These are phyloP conservation scores for Anarsia innoxiella DNA, from an alignment of 2,888 invertebrate genomes.

Conservation along the genomic window DNA sequence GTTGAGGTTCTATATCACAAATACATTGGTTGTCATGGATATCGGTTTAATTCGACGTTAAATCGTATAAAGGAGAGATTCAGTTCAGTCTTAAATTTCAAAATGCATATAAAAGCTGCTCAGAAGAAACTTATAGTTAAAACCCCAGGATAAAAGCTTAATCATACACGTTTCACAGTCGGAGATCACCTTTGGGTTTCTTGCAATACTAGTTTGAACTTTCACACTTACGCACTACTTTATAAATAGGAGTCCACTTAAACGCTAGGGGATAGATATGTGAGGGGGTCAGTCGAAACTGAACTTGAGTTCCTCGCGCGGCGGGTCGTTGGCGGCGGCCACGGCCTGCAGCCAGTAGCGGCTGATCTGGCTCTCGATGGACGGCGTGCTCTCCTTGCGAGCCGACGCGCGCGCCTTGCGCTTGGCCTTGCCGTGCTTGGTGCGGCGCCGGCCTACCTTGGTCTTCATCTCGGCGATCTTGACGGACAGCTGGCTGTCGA, in stretches of 20 bases:
- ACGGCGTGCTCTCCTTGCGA: constrained; percentile 82
- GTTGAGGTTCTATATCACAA: constrained; percentile 40
- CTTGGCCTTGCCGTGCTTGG: constrained; percentile 61
- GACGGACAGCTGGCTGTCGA: constrained; percentile 90
- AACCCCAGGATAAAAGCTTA: no score
- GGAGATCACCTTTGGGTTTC: constrained; percentile 23
- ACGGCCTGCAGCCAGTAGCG: constrained; percentile 79
- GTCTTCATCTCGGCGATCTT: constrained; percentile 90
- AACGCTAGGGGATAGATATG: no score
- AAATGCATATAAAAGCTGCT: constrained; percentile 1
- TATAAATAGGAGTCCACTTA: no score
- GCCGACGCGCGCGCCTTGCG: constrained; percentile 54
- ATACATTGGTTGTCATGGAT: constrained; percentile 36
- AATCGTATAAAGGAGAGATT: constrained; percentile 31
- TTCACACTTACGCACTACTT: constrained; percentile 18
- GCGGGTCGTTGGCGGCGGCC: constrained; percentile 72
- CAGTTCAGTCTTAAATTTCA: constrained; percentile 45
- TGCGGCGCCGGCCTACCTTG: constrained; percentile 74
- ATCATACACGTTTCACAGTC: constrained; percentile 17
- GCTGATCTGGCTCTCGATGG: constrained; percentile 86
- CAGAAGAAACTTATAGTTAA: neutral
- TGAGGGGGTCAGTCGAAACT: constrained; percentile 69
- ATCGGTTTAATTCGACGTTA: constrained; percentile 15
- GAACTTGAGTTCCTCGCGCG: constrained; percentile 69
- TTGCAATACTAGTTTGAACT: constrained; percentile 38